These are phyloP conservation scores for Ibidorhyncha struthersii DNA, from an alignment of 2,113 vertebrate genomes.

Conservation along the genomic window DNA sequence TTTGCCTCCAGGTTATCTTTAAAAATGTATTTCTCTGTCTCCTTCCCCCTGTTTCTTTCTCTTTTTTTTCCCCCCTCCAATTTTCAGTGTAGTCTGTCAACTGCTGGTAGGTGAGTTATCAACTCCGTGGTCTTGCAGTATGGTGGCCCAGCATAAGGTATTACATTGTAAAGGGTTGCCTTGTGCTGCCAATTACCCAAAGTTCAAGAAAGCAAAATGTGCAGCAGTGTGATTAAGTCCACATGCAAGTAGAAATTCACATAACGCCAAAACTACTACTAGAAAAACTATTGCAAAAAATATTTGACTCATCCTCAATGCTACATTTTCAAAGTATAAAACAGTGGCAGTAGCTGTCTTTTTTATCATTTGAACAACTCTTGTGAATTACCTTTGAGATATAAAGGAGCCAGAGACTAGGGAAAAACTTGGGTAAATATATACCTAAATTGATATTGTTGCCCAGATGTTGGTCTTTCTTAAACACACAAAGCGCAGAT, in stretches of 20 bases:
- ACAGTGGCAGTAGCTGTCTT: background rate
- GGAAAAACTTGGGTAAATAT: background rate
- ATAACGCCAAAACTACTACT: background rate
- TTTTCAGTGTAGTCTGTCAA: constrained; percentile 67
- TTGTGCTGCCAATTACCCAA: constrained; percentile 38
- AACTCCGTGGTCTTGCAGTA: background rate
- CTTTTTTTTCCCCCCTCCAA: background rate
- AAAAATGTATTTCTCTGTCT: constrained; percentile 83
- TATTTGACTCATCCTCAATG: background rate
- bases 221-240: background rate
- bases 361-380: background rate
- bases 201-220: background rate
- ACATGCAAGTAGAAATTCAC: background rate
- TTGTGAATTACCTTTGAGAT: background rate
- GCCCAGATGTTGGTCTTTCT: background rate
- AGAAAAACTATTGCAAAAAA: background rate
- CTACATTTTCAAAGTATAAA: background rate
- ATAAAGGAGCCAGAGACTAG: background rate
- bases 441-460: background rate
- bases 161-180: background rate
- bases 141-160: constrained; percentile 25
- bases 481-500: background rate
- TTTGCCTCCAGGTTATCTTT: constrained; percentile 88
- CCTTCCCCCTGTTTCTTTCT: constrained; percentile 7
- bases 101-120: constrained; percentile 53